Conservation (phyloP, 1,140 invertebrate genomes). For the Cotesia glomerata region DNA sequence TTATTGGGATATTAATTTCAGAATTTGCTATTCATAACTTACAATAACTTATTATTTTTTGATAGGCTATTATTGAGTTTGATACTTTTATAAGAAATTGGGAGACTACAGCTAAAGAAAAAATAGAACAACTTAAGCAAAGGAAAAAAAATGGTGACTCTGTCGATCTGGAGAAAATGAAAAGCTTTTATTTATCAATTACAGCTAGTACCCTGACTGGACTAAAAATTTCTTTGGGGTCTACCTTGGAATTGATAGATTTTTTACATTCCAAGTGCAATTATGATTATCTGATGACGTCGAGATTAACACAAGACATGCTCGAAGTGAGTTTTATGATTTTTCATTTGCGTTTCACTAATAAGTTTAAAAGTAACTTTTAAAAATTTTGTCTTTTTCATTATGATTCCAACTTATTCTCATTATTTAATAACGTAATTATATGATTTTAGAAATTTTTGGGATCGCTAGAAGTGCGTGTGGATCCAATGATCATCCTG, state of each 20-base stretch:
- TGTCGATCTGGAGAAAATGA: background rate
- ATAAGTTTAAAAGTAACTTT: too few species aligned
- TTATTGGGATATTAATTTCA: too few species aligned
- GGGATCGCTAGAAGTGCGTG: constrained; percentile 7
- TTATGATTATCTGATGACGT: constrained; percentile 20
- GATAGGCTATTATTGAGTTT: background rate
- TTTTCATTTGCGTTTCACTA: too few species aligned
- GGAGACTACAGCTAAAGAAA: background rate
- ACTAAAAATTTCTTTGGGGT: constrained; percentile 7
- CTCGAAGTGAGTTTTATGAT: constrained; percentile 6
- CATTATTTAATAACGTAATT: too few species aligned
- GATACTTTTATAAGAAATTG: background rate
- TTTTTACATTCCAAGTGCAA: constrained; percentile 2
- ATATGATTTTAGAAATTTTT: background rate
- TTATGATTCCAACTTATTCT: too few species aligned
- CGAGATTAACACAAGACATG: constrained; percentile 22
- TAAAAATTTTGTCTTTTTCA: background rate
- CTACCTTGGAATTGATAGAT: constrained; percentile 19
- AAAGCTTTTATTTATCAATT: too few species aligned
- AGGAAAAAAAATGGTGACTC: too few species aligned
- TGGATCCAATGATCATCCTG: background rate
- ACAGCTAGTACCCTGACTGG: constrained; percentile 8
- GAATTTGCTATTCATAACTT: background rate
- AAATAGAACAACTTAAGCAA: background rate
- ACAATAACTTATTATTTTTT: background rate